A percentile compares a stretch with the other conserved stretches of the same genome.
Evolutionary conservation across 2,888 invertebrate genomes (phyloP).

Genomic region (Dicycla oo): DNA sequence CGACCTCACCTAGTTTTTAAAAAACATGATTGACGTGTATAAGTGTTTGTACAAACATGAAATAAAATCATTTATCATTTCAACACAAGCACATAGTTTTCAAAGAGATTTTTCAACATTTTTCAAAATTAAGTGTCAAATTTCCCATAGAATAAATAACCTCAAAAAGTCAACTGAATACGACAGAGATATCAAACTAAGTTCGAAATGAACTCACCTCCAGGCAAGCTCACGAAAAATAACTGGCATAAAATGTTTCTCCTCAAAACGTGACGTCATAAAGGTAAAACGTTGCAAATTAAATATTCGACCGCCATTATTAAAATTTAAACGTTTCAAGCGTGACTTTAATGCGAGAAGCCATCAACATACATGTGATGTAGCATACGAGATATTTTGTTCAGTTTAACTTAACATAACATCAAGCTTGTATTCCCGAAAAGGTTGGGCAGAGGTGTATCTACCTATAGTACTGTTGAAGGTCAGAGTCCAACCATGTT

Average conservation of each 20-base stretch:
- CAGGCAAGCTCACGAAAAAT: conserved; percentile 37
- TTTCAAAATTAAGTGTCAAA: not conserved
- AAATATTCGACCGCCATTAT: conserved; percentile 55
- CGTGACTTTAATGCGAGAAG: conserved; percentile 52
- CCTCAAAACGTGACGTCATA: conserved; percentile 60
- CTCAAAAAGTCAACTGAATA: conserved; percentile 5
- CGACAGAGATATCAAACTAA: conserved; percentile 16
- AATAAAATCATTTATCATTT: too few species aligned
- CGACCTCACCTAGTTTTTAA: too few species aligned
- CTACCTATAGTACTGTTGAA: too few species aligned
- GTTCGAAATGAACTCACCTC: conserved; percentile 33
- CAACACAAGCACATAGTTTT: not conserved
- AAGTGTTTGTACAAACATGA: too few species aligned
- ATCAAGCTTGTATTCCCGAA: too few species aligned
- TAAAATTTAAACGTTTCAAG: conserved; percentile 49
- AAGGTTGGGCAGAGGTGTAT: too few species aligned
- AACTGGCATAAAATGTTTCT: conserved; percentile 51
- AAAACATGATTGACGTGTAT: too few species aligned
- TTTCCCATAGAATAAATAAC: not conserved
- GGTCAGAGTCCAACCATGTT: too few species aligned
- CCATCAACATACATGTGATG: conserved; percentile 44
- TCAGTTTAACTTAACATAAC: too few species aligned
- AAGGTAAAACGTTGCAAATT: conserved; percentile 56
- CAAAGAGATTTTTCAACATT: not conserved
- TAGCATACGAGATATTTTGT: conserved; percentile 33